Evolutionary conservation across 2,888 invertebrate genomes (phyloP).

Genomic region (Spilarctia lutea): DNA sequence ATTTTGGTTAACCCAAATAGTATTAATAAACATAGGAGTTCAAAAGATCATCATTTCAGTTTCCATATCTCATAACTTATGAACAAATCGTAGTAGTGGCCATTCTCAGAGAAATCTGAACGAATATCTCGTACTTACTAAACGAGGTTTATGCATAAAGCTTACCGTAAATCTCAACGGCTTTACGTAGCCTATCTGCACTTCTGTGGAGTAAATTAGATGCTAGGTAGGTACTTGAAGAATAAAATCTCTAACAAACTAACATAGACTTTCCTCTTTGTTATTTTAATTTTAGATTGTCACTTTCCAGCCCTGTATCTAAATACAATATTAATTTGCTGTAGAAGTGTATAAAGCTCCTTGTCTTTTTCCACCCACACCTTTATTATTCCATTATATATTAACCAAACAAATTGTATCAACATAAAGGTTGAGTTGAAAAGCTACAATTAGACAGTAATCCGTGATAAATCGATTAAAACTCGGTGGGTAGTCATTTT

Average conservation of each 20-base stretch:
- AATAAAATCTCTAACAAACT: slow-evolving; percentile 15
- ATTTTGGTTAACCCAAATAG: slow-evolving; percentile 41
- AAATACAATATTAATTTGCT: neutral
- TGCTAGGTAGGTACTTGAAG: slow-evolving; percentile 9
- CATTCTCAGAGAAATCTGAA: slow-evolving; percentile 25
- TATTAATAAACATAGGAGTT: slow-evolving; percentile 52
- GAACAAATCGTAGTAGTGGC: slow-evolving; percentile 26
- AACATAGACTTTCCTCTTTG: slow-evolving; percentile 10
- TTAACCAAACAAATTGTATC: too few species aligned
- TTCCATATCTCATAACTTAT: slow-evolving; percentile 54
- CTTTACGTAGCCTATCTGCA: slow-evolving; percentile 25
- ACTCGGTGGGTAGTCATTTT: too few species aligned
- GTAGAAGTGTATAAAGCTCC: neutral
- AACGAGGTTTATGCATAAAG: slow-evolving; percentile 5
- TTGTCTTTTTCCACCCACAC: too few species aligned
- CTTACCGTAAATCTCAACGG: slow-evolving; percentile 14
- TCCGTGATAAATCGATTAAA: too few species aligned
- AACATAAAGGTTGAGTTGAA: too few species aligned
- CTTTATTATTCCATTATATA: too few species aligned
- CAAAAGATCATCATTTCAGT: slow-evolving; percentile 51
- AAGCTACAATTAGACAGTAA: too few species aligned
- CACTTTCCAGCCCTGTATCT: neutral
- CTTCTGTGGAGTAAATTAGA: slow-evolving; percentile 21
- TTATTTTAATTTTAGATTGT: slow-evolving; percentile 10
- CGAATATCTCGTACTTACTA: slow-evolving; percentile 25